These are phyloP conservation scores for Dolichomitus sp. DNA, from an alignment of 2,888 invertebrate species.

Conservation along the genomic window DNA sequence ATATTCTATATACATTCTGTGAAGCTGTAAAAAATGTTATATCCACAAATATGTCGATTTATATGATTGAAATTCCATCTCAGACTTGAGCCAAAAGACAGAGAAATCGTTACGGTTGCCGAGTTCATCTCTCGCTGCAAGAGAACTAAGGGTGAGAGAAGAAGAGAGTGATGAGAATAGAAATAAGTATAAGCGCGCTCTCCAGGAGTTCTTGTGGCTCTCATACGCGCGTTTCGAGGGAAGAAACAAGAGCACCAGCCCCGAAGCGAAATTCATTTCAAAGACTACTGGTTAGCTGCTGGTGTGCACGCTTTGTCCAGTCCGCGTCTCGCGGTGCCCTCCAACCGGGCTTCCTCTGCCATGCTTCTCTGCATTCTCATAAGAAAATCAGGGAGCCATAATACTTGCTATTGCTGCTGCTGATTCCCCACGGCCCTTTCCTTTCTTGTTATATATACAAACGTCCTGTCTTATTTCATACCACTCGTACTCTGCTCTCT, in stretches of 20 bases:
- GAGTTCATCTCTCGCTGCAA: background rate
- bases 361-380: constrained; percentile 62
- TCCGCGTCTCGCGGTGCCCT: constrained; percentile 26
- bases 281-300: constrained; percentile 60
- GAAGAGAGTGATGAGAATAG: constrained; percentile 19
- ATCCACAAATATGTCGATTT: background rate
- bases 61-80: background rate
- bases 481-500: constrained; percentile 24
- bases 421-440: constrained; percentile 43
- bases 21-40: too few species aligned
- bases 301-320: constrained; percentile 51
- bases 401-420: constrained; percentile 30
- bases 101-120: background rate
- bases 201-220: constrained; percentile 6
- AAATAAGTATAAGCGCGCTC: constrained; percentile 51
- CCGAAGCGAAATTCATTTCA: constrained; percentile 75
- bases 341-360: constrained; percentile 28
- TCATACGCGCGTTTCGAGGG: constrained; percentile 18
- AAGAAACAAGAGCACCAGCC: constrained; percentile 57
- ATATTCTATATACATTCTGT: too few species aligned
- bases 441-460: constrained; percentile 44
- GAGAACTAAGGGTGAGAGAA: background rate
- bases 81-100: background rate
- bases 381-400: constrained; percentile 64
- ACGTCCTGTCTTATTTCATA: constrained; percentile 10